Base-by-base conservation (phyloP, 1,140 invertebrate genomes). In the Drosophila ananassae region DNA sequence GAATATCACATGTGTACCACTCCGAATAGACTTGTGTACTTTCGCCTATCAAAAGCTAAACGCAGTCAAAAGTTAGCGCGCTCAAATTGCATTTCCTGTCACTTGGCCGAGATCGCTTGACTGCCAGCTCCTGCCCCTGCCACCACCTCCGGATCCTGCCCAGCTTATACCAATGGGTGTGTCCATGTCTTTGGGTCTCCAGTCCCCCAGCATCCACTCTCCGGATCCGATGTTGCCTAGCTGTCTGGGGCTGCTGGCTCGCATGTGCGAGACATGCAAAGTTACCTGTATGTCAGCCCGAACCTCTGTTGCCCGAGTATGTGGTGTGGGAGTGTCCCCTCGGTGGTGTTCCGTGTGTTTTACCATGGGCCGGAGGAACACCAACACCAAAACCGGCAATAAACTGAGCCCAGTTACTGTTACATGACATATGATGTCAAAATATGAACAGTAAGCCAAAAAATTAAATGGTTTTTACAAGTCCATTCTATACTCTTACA, bases 71-170 rank as follows among this genome's bases (percentile, higher is more conserved):
- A 77, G 68, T 74, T 81, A 44, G 68, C 77, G 73, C 63, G 55
- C 82, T 84, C 82, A 87, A 84, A 84, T 84, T 84, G 81, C 81
- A 84, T 84, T 84, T 84, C 81, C 81, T 84, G 81, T 84, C 81
- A 84, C 81, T 84, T 75, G 73, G 82, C 57, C 68, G 73, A 77
- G 28, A 75, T 75, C 72, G 54, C 72, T 57, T 60, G 48, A 59
- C 44, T 85, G 57, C 73, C 74, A 47, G 77, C 73, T 67, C 69
- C 73, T 64, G 63, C 73, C 69, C 66, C 78, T 60, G 2, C 22
- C 2, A 5, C 54, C 58, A 37, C 37, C 48, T 28, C 63, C 48
- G 37, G 51, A 51, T 53, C 55, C 44, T 25, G 53, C 44, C 47
- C 63, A 41, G 34, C 39, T 52, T 53, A 41, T 41, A 48, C 37